Percentiles rank a stretch among this genome's conserved stretches.
Conservation (phyloP, 2,797 vertebrate genomes). For the Clarias platycephalus region DNA sequence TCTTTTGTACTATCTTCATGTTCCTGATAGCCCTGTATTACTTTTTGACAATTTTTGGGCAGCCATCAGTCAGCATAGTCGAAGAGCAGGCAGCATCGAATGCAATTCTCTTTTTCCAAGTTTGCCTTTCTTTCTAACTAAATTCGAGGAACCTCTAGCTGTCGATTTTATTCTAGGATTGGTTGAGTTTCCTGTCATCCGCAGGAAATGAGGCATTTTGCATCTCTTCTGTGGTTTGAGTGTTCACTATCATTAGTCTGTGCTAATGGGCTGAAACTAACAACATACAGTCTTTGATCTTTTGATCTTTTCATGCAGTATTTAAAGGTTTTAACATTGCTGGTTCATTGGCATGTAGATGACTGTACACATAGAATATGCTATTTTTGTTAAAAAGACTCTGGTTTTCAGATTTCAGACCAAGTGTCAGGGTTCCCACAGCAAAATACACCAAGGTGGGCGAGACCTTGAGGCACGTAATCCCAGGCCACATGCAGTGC, state of each 20-base stretch:
- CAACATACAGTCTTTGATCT: background rate
- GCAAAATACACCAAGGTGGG: constrained; percentile 96
- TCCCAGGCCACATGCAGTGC: constrained; percentile 94
- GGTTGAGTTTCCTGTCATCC: background rate
- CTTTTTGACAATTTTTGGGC: constrained; percentile 83
- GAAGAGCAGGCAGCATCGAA: constrained; percentile 65
- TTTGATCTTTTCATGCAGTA: constrained; percentile 11
- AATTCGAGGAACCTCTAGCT: background rate
- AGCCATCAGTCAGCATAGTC: constrained; percentile 76
- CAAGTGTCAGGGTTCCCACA: constrained; percentile 79
- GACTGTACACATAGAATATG: background rate
- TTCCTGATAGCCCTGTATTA: constrained; percentile 69
- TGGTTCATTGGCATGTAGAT: background rate
- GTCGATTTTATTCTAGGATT: background rate
- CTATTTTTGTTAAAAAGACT: background rate
- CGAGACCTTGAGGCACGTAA: constrained; percentile 91
- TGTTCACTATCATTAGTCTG: constrained; percentile 15
- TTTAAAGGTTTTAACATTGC: background rate
- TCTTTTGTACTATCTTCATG: constrained; percentile 46
- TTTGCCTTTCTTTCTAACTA: background rate
- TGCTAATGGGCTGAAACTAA: background rate
- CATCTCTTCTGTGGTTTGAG: constrained; percentile 3
- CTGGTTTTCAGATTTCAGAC: constrained; percentile 64
- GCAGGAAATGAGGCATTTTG: constrained; percentile 6
- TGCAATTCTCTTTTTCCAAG: constrained; percentile 53